Base-by-base conservation (phyloP, 2,113 vertebrate genomes). In the Ceyx cyanopectus region DNA sequence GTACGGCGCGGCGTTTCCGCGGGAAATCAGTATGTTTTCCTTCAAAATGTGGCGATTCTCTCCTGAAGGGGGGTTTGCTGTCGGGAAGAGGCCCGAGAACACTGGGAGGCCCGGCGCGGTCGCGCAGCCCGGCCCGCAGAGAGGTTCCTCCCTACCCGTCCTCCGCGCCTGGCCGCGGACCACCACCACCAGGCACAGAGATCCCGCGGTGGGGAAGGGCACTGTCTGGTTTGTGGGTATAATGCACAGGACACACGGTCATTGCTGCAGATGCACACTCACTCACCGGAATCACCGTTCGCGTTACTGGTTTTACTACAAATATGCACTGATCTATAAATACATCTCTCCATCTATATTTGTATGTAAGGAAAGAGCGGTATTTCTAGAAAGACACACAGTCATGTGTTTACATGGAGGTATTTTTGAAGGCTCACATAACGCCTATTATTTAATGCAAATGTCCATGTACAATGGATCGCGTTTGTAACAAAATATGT, bases 281-380 rank as follows among this genome's bases (percentile, higher is more conserved):
- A 7, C 29, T 63, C 46, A 10, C 32, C 7, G 22, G 43, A n/a
- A 68, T 41, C 77, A 14, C n/a, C 14, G 8, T 26, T 48, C 8
- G 15, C 8, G 0, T 40, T 67, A 23, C 15, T 3, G 46, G 5
- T 12, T 58, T 65, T 75, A 5, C 51, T 29, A 23, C 10, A 27
- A 45, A 43, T 43, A 37, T 3, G 16, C 6, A 19, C 2, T 8
- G 40, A 15, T 15, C 18, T n/a, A 10, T 29, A 24, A 20, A 32
- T n/a, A 30, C 2, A 29, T 2, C 16, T 23, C 8, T 29, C 20
- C 18, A 1, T 5, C 29, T 37, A 3, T 13, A 9, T 56, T 27
- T 23, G 58, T 23, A 18, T 1, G 32, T 22, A 30, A 74, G 57
- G 57, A 56, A 41, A 43, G 57, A 87, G 63, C 0, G 19, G 14